Evolutionary conservation across 2,888 invertebrate species (phyloP).

Genomic region (Gibbula magus): DNA sequence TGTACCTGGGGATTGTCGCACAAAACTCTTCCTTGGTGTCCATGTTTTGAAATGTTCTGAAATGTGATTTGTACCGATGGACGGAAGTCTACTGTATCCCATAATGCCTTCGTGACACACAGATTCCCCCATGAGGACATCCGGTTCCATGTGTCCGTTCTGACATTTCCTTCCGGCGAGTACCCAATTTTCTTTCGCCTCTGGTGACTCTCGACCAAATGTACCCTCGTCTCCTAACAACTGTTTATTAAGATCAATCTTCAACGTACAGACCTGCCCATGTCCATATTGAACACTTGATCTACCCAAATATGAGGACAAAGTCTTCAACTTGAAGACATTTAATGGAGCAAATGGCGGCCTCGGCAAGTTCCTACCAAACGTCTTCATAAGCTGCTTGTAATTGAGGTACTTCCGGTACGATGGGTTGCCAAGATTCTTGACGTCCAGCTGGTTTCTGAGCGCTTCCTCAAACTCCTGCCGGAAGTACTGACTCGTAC

Average conservation of each 20-base stretch:
- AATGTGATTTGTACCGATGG: not conserved
- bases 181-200: not conserved
- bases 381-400: not conserved
- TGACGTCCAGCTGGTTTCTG: not conserved
- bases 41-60: not conserved
- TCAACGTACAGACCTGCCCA: not conserved
- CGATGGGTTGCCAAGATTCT: not conserved
- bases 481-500: not conserved
- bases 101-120: not conserved
- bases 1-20: not conserved
- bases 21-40: not conserved
- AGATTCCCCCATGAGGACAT: not conserved
- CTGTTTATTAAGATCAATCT: not conserved
- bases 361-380: not conserved
- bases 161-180: not conserved
- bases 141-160: not conserved
- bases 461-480: not conserved
- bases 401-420: not conserved
- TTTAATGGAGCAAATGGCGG: not conserved
- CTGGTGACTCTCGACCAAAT: not conserved
- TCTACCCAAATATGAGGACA: not conserved
- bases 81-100: not conserved
- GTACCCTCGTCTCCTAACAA: not conserved
- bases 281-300: not conserved
- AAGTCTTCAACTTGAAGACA: not conserved